phyloP scores from a whole-genome alignment of 2,888 invertebrate genomes.

The Campopleginae sp. region DNA sequence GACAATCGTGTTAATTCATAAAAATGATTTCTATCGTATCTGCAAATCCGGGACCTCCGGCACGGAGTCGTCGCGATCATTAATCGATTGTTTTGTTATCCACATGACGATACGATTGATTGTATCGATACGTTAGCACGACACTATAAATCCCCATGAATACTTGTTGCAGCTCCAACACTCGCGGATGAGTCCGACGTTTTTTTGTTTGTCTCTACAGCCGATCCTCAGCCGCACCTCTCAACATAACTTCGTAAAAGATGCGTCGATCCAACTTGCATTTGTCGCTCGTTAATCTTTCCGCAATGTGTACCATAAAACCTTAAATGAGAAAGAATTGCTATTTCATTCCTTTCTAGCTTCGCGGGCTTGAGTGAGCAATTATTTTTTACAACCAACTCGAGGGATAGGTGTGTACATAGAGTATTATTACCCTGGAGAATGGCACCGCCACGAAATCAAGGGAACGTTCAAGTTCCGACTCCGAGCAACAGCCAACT shows the following conservation, averaged over 20 bases:
- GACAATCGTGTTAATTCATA: slow-evolving; percentile 55
- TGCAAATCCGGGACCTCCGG: slow-evolving; percentile 2
- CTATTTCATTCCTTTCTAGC: slow-evolving; percentile 35
- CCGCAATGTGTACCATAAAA: slow-evolving; percentile 74
- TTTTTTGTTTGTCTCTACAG: background rate
- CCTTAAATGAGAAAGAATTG: slow-evolving; percentile 75
- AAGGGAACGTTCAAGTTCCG: slow-evolving; percentile 65
- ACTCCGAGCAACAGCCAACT: background rate
- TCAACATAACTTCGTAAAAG: slow-evolving; percentile 24
- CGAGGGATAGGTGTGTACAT: slow-evolving; percentile 31
- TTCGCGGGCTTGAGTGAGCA: slow-evolving; percentile 49
- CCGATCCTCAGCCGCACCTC: slow-evolving; percentile 1
- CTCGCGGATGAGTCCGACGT: background rate
- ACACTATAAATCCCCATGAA: background rate
- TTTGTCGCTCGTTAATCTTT: slow-evolving; percentile 80
- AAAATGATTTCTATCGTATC: slow-evolving; percentile 46
- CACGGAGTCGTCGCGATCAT: slow-evolving; percentile 5
- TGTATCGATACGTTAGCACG: slow-evolving; percentile 29
- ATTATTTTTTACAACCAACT: slow-evolving; percentile 48
- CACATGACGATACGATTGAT: slow-evolving; percentile 35
- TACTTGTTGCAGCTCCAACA: background rate
- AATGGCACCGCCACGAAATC: slow-evolving; percentile 61
- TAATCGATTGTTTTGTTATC: slow-evolving; percentile 44
- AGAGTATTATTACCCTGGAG: slow-evolving; percentile 52
- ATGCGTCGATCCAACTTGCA: slow-evolving; percentile 61